These are phyloP conservation scores for Platichthys stellatus DNA, from an alignment of 2,113 vertebrate species.

Conservation along the genomic window DNA sequence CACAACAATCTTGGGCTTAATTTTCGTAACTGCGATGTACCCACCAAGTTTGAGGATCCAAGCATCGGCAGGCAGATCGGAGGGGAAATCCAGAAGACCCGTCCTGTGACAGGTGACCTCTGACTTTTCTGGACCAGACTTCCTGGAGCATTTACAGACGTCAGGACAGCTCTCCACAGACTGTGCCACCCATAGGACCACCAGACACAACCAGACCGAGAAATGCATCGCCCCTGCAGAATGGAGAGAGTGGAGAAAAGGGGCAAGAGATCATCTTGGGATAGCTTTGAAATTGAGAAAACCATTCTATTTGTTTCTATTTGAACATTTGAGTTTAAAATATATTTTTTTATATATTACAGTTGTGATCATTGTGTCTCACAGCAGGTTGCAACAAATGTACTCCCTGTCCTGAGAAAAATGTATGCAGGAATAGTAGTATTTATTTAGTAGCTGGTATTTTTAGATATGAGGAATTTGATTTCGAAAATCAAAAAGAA, in stretches of 20 bases:
- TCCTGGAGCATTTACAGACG: conserved; percentile 75
- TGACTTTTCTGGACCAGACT: conserved; percentile 59
- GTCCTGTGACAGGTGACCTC: conserved; percentile 81
- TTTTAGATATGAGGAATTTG: too few relatives aligned
- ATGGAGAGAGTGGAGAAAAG: neutral
- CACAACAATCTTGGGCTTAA: neutral
- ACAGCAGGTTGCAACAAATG: too few relatives aligned
- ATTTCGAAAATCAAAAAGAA: too few relatives aligned
- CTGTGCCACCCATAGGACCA: conserved; percentile 55
- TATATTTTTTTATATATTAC: too few relatives aligned
- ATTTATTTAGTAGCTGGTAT: too few relatives aligned
- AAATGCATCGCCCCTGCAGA: conserved; percentile 50
- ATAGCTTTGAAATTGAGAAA: neutral
- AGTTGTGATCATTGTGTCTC: too few relatives aligned
- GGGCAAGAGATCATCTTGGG: neutral
- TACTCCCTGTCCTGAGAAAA: too few relatives aligned
- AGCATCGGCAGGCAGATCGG: conserved; percentile 72
- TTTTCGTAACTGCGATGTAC: neutral
- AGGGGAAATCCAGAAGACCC: conserved; percentile 73
- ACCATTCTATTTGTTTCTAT: too few relatives aligned
- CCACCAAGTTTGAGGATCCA: conserved; percentile 82
- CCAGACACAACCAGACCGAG: conserved; percentile 48
- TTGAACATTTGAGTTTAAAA: too few relatives aligned
- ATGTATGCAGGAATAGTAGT: too few relatives aligned
- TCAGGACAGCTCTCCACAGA: conserved; percentile 66